phyloP scores from a whole-genome alignment of 2,797 vertebrate genomes.

The Periparus ater region DNA sequence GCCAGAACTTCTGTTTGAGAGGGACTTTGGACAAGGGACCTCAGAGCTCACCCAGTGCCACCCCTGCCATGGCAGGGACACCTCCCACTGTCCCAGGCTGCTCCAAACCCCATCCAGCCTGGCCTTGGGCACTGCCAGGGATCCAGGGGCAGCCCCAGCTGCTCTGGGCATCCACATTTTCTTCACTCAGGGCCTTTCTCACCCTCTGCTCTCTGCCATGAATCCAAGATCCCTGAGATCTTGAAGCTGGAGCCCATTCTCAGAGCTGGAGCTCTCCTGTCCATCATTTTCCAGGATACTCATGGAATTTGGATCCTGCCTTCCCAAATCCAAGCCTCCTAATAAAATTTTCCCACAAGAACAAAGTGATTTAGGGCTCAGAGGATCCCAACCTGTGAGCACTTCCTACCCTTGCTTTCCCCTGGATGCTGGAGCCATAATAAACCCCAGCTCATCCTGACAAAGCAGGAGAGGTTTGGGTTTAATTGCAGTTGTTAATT shows the following conservation, averaged over 20 bases:
- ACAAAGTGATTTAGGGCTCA: not conserved
- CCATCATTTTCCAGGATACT: not conserved
- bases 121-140: not conserved
- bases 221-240: not conserved
- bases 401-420: not conserved
- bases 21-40: not conserved
- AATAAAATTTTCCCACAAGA: not conserved
- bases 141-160: not conserved
- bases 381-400: not conserved
- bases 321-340: not conserved
- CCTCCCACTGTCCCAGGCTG: not conserved
- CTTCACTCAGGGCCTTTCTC: not conserved
- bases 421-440: not conserved
- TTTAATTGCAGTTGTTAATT: constrained; percentile 35
- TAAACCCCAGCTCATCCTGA: not conserved
- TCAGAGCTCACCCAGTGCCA: fast-evolving
- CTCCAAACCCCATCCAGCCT: not conserved
- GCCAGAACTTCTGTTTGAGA: not conserved
- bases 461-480: not conserved
- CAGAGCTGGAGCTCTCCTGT: not conserved
- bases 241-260: not conserved
- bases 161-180: not conserved
- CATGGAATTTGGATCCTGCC: not conserved
- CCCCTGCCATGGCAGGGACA: not conserved
- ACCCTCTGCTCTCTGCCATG: not conserved